Evolutionary conservation across 2,797 vertebrate genomes (phyloP), one percentile per base, ranked within the genome.

Genomic region (Macroramphosus scolopax): DNA sequence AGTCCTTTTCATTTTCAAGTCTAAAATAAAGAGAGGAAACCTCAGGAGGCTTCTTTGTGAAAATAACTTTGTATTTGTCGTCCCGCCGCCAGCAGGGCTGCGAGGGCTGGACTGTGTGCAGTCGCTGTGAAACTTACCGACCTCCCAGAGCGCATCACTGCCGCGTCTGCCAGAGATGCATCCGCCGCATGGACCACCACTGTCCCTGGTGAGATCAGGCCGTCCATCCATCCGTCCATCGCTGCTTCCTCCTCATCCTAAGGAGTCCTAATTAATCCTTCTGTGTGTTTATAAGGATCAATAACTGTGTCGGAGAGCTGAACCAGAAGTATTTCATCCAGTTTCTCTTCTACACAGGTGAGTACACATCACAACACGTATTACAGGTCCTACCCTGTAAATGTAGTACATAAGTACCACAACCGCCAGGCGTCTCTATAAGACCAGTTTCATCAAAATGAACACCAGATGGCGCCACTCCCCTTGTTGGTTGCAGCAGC

Each of bases 321-420:
- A 93, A 93, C 80, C 92, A 93, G 77, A 93, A 93, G 56, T 92
- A 91, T 51, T 93, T 93, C 63, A 91, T 93, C 73, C 92, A 92
- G 86, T 92, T 93, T 52, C 91, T 92, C 30, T 92, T 93, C 58
- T 92, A 92, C 55, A 91, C 89, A 0, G 92, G 92, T 92, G 66
- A 67, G 88, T 22, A 4, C 14, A 9, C 17, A 5, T 17, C 2
- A 2, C 1, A 16, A 20, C 12, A 4, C 6, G n/a, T n/a, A n/a
- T n/a, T n/a, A n/a, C n/a, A n/a, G n/a, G n/a, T n/a, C n/a, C n/a
- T n/a, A n/a, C n/a, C n/a, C n/a, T n/a, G n/a, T n/a, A n/a, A n/a
- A n/a, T n/a, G n/a, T n/a, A n/a, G n/a, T n/a, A n/a, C n/a, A n/a
- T n/a, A n/a, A n/a, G n/a, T n/a, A n/a, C n/a, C n/a, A n/a, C n/a